These are phyloP conservation scores for Vireo altiloquus DNA, from an alignment of 2,113 vertebrate species.

Conservation along the genomic window DNA sequence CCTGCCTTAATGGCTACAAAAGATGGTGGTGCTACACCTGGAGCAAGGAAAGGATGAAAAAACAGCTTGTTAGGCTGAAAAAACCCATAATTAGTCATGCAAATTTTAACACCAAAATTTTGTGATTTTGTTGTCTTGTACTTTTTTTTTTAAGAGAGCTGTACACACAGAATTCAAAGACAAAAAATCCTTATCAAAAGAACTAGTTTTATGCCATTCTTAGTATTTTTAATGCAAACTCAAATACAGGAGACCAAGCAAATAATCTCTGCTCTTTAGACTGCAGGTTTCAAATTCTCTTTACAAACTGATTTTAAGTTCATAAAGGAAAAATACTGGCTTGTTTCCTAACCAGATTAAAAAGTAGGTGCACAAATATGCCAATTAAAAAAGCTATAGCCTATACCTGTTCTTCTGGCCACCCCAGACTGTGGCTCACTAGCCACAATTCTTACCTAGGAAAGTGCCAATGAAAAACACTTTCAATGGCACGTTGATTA, in stretches of 20 bases:
- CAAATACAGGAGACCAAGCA: not conserved
- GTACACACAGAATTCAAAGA: not conserved
- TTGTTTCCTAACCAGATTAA: not conserved
- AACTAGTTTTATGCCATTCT: not conserved
- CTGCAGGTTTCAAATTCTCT: not conserved
- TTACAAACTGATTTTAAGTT: not conserved
- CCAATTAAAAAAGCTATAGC: not conserved
- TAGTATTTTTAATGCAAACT: not conserved
- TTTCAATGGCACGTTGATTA: constrained; percentile 95
- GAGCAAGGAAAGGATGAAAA: not conserved
- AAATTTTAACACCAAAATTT: not conserved
- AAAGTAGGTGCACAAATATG: not conserved
- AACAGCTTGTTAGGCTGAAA: not conserved
- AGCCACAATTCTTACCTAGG: constrained; percentile 81
- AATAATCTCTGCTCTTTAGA: not conserved
- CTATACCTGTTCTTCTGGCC: not conserved
- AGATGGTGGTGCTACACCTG: constrained; percentile 93
- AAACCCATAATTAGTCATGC: not conserved
- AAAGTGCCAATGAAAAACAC: constrained; percentile 98
- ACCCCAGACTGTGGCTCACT: not conserved
- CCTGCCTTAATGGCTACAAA: constrained; percentile 98
- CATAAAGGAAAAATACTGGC: not conserved
- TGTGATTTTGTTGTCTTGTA: not conserved
- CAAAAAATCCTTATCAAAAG: not conserved
- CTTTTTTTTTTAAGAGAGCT: not conserved